These are phyloP conservation scores for Lacerta agilis DNA, from an alignment of 2,797 vertebrate species.

Conservation along the genomic window DNA sequence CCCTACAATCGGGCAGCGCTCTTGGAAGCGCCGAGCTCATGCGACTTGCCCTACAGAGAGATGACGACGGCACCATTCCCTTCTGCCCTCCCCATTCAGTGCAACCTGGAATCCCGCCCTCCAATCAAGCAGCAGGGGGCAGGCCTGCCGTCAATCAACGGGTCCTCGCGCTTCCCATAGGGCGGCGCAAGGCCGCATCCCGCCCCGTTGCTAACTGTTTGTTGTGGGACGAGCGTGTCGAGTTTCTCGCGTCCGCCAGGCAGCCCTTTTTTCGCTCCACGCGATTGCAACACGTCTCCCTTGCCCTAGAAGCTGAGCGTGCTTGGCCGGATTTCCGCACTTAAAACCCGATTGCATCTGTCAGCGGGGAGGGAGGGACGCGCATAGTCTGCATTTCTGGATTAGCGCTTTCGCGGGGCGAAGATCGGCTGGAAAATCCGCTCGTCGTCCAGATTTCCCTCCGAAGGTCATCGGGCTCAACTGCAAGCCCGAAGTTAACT, in stretches of 20 bases:
- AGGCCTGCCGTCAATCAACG: neutral
- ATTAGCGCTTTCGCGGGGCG: neutral
- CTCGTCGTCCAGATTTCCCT: neutral
- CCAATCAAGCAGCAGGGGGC: neutral
- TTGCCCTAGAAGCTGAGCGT: neutral
- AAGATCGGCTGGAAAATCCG: no score
- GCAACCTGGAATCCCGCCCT: neutral
- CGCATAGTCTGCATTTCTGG: neutral
- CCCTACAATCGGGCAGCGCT: neutral
- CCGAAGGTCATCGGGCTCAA: neutral
- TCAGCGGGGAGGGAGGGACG: neutral
- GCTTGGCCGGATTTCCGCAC: conserved; percentile 5
- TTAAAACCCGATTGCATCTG: neutral
- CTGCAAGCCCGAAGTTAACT: neutral
- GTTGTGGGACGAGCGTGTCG: neutral
- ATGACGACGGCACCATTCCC: neutral
- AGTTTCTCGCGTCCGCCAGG: neutral
- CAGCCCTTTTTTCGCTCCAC: neutral
- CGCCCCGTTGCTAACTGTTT: neutral
- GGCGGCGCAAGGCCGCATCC: no score
- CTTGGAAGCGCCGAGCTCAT: neutral
- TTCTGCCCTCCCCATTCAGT: neutral
- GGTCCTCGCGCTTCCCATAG: neutral
- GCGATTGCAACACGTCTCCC: neutral
- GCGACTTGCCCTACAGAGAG: neutral